Conservation (phyloP, 1,140 invertebrate species). For the Eurosta solidaginis region DNA sequence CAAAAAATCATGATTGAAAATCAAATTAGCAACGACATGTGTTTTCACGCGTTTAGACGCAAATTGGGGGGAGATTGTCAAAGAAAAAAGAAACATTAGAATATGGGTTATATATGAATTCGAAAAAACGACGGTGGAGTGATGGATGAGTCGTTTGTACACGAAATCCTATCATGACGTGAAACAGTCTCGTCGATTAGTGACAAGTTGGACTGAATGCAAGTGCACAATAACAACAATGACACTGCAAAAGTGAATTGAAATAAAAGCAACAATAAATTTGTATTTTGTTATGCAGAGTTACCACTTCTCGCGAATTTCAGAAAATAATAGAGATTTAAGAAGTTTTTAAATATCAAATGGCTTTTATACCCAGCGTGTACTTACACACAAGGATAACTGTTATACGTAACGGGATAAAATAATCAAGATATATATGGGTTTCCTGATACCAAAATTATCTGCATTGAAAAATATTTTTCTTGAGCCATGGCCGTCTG, state of each 20-base stretch:
- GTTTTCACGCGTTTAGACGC: conserved; percentile 11
- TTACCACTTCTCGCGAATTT: not conserved
- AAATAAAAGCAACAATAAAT: not conserved
- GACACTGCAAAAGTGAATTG: not conserved
- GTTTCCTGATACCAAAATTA: no score
- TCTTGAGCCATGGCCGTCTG: no score
- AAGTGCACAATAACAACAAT: conserved; percentile 1
- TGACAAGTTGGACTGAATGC: conserved; percentile 4
- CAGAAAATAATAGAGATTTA: no score
- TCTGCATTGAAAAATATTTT: no score
- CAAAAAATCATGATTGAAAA: not conserved
- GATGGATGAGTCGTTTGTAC: no score
- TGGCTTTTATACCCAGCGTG: no score
- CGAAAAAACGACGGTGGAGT: not conserved
- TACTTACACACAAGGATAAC: no score
- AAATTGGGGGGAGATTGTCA: not conserved
- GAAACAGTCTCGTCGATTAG: not conserved
- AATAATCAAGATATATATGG: no score
- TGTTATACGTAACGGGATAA: no score
- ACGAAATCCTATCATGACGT: no score
- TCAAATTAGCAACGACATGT: conserved; percentile 23
- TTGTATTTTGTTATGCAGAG: not conserved
- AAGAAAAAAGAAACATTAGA: not conserved
- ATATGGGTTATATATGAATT: not conserved
- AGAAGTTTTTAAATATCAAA: no score